A percentile compares a stretch with the other conserved stretches of the same genome.
phyloP scores from a whole-genome alignment of 2,797 vertebrate species.

The Rhinogobio ventralis region DNA sequence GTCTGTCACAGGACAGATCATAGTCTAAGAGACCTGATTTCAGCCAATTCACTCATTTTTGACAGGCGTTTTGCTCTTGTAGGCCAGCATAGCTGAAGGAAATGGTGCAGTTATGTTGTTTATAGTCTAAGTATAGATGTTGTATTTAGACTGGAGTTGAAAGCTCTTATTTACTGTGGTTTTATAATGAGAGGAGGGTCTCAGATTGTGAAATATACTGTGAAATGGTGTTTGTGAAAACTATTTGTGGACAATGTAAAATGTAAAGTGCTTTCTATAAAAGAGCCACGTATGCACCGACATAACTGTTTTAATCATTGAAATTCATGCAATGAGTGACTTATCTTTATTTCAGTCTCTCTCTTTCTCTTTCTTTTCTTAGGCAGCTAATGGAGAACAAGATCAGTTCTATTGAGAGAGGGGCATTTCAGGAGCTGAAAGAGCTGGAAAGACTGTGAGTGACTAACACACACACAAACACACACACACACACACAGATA shows the following conservation, averaged over 20 bases:
- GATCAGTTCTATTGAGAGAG: conserved; percentile 93
- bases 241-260: conserved; percentile 10
- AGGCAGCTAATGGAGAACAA: conserved; percentile 98
- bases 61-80: conserved; percentile 4
- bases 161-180: conserved; percentile 22
- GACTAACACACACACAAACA: conserved; percentile 39
- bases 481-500: conserved; percentile 33
- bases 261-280: not conserved
- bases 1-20: not conserved
- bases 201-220: conserved; percentile 29
- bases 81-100: conserved; percentile 8
- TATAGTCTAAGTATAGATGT: conserved; percentile 25
- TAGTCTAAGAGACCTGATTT: not conserved
- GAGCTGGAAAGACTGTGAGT: conserved; percentile 98
- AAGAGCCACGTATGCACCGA: not conserved
- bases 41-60: not conserved
- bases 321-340: conserved; percentile 27
- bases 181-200: conserved; percentile 37
- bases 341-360: conserved; percentile 51
- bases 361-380: conserved; percentile 22
- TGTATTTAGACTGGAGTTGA: conserved; percentile 24
- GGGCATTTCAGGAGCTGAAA: conserved; percentile 96
- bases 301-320: conserved; percentile 24
- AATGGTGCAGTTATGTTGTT: conserved; percentile 17
- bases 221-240: conserved; percentile 34